phyloP scores from a whole-genome alignment of 2,113 vertebrate genomes.

The Tympanuchus pallidicinctus region DNA sequence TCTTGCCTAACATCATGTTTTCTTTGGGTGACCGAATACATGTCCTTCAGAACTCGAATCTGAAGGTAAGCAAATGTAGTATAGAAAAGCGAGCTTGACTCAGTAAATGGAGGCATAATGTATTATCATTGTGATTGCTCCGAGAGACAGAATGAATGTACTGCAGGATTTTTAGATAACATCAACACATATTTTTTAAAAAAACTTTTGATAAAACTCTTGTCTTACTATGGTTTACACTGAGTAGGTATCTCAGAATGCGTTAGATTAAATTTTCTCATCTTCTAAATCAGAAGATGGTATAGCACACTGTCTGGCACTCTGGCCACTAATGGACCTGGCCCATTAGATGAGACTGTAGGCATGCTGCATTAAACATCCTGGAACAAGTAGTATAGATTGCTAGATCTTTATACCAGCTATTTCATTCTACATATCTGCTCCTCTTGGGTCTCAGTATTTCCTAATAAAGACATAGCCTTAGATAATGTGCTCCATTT shows the following conservation, averaged over 20 bases:
- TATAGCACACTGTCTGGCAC: background rate
- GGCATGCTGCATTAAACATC: background rate
- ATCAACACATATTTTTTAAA: background rate
- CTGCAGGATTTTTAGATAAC: background rate
- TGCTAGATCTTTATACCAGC: background rate
- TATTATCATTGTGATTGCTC: background rate
- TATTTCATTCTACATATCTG: background rate
- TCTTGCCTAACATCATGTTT: background rate
- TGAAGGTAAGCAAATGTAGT: background rate
- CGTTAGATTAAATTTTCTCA: background rate
- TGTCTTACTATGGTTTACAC: background rate
- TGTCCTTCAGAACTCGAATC: background rate
- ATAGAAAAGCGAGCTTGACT: background rate
- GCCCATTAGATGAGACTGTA: background rate
- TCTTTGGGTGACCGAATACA: background rate
- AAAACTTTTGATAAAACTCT: background rate
- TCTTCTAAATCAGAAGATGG: background rate
- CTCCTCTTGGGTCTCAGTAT: background rate
- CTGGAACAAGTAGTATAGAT: background rate
- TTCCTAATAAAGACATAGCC: background rate
- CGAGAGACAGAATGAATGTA: background rate
- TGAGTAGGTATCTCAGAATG: background rate
- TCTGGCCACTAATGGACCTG: fast-evolving
- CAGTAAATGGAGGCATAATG: background rate
- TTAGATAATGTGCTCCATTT: background rate